Evolutionary conservation across 1,140 invertebrate genomes (phyloP), one percentile per base, ranked within the genome.

Genomic region (Aplysia californica): DNA sequence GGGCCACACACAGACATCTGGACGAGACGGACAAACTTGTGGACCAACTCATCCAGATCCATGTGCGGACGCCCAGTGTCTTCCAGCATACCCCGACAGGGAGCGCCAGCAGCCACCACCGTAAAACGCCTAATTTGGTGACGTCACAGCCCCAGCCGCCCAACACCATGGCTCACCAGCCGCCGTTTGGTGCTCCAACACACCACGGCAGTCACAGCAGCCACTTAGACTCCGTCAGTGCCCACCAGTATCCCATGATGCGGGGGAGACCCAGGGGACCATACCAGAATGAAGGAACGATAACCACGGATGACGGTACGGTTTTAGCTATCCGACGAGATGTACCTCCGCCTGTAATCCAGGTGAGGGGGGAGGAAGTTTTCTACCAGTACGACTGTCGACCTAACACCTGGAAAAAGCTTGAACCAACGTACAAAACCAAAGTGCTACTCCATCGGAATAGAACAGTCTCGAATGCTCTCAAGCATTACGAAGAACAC

Each of bases 11-110:
- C 29, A 10, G 58, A 10, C 29, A 61, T 26, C 10, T 61, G 20
- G 58, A 61, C 58, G 58, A 61, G 58, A 61, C 58, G 29, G 58
- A 61, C 18, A 61, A 61, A 26, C 58, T 61, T 26, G 26, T 61
- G 6, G 26, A 61, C 29, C 10, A 61, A 18, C 29, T 61, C 20
- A 61, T 61, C 6, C 58, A 61, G 29, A 61, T 61, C 58, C 18
- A 61, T 26, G 58, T 61, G 20, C 10, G 26, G 26, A 61, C 58
- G 10, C 58, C 58, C 6, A 61, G 26, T 26, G 58, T 26, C 29
- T 61, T 61, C 58, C 58, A 61, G 6, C 10, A 20, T 6, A 23
- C 26, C 58, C 29, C 20, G 10, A 10, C 58, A 18, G 10, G 6
- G 6, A 61, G 58, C 29, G 58, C 58, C 18, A 10, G 6, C 10